Evolutionary conservation across 2,113 vertebrate genomes (phyloP).

Genomic region (Cryptotis parvus): DNA sequence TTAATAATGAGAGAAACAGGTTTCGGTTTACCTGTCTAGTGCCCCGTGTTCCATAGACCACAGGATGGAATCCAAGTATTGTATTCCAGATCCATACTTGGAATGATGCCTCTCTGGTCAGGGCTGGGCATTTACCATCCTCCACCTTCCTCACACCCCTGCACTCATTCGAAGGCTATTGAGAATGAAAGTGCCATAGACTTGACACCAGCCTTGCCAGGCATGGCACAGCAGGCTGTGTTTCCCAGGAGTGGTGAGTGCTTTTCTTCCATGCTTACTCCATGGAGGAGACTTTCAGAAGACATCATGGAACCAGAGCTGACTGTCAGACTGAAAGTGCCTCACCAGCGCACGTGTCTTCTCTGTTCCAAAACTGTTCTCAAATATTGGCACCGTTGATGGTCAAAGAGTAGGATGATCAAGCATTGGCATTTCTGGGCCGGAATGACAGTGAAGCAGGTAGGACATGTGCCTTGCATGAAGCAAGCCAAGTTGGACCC

Average conservation of each 20-base stretch:
- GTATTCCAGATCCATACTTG: background rate
- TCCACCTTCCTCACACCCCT: too few species aligned
- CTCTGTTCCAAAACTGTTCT: background rate
- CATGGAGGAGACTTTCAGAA: accelerated
- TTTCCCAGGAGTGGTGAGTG: too few species aligned
- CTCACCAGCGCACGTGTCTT: background rate
- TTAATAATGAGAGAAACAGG: background rate
- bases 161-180: too few species aligned
- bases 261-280: too few species aligned
- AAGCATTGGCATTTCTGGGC: background rate
- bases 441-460: too few species aligned
- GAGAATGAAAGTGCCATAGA: accelerated
- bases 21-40: background rate
- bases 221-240: background rate
- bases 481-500: too few species aligned
- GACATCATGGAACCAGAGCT: background rate
- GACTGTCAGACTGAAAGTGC: background rate
- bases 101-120: too few species aligned
- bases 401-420: background rate
- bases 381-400: too few species aligned
- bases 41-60: too few species aligned
- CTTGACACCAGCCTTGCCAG: too few species aligned
- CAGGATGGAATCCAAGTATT: background rate
- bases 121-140: too few species aligned
- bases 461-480: too few species aligned